phyloP scores from a whole-genome alignment of 92 coral and sea anemone genomes.

The Porites rus region DNA sequence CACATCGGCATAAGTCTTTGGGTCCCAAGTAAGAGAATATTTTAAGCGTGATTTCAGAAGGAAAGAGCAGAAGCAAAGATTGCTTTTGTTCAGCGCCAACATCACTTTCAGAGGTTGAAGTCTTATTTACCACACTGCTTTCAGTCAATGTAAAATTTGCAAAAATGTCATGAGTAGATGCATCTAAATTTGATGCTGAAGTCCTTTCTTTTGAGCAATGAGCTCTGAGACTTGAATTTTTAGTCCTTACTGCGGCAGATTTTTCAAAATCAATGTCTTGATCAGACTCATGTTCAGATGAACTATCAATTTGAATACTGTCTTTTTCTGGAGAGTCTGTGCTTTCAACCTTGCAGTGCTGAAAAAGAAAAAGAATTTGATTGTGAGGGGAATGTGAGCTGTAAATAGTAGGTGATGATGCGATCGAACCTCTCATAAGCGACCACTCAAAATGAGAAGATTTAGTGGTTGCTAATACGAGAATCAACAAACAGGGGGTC shows the following conservation, averaged over 20 bases:
- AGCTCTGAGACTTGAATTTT: not conserved
- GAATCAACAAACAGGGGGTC: too few species aligned
- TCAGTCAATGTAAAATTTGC: not conserved
- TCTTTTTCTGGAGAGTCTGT: conserved; percentile 9
- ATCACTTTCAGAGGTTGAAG: not conserved
- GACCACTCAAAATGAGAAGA: too few species aligned
- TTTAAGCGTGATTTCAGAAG: conserved; percentile 83
- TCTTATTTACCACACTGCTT: not conserved
- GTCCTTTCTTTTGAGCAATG: conserved; percentile 28
- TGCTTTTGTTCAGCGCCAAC: conserved; percentile 21
- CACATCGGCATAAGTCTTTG: conserved; percentile 86
- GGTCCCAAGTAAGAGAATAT: conserved; percentile 90
- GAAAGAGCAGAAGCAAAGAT: conserved; percentile 64
- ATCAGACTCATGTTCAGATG: conserved; percentile 58
- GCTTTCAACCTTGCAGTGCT: conserved; percentile 11
- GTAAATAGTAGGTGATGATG: too few species aligned
- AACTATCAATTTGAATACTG: conserved; percentile 26
- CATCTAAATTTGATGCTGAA: not conserved
- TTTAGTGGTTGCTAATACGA: too few species aligned
- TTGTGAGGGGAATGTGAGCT: too few species aligned
- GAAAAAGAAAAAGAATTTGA: not conserved
- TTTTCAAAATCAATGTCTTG: conserved; percentile 39
- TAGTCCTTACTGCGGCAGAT: conserved; percentile 11
- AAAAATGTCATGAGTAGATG: conserved; percentile 1
- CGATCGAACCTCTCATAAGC: too few species aligned